phyloP scores from a whole-genome alignment of 2,113 vertebrate genomes.

The Isurus oxyrinchus region DNA sequence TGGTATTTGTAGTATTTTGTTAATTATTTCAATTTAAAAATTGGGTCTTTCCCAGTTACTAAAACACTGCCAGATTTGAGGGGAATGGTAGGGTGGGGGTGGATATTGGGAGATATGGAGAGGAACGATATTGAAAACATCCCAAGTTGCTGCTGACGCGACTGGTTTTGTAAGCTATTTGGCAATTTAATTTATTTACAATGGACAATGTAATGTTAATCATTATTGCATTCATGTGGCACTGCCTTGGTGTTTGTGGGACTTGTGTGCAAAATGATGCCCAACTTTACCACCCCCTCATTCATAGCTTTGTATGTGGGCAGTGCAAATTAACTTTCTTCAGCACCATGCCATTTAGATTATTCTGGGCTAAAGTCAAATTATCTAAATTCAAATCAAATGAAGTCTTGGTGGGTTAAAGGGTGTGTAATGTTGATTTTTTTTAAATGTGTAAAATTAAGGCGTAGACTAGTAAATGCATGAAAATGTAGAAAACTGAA shows the following conservation, averaged over 20 bases:
- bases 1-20: too few species aligned
- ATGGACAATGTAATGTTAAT: neutral
- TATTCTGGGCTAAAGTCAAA: neutral
- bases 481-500: constrained; percentile 9
- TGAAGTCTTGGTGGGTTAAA: neutral
- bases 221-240: neutral
- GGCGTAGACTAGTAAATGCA: neutral
- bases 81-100: too few species aligned
- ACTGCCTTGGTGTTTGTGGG: neutral
- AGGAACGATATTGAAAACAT: neutral
- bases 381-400: neutral
- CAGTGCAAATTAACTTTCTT: neutral
- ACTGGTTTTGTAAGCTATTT: neutral
- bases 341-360: neutral
- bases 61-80: neutral
- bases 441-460: neutral
- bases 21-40: neutral
- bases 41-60: neutral
- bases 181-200: neutral
- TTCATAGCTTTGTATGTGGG: neutral
- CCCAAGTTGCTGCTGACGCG: neutral
- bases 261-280: neutral
- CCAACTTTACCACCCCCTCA: neutral
- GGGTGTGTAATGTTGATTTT: neutral
- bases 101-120: neutral